Base-by-base conservation (phyloP, 2,888 invertebrate genomes). In the Notocelia uddmanniana region DNA sequence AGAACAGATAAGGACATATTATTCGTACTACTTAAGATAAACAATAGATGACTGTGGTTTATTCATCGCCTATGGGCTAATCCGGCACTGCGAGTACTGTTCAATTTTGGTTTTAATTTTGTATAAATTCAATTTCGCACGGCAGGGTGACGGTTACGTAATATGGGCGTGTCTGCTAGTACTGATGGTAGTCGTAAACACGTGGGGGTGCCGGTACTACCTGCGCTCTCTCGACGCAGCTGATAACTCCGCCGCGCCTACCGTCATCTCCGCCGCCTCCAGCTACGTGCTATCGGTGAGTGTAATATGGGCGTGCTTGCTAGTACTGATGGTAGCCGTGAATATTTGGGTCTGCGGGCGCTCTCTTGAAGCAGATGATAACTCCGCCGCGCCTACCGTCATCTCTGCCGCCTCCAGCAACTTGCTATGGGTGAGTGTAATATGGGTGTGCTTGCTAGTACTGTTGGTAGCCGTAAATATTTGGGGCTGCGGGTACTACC, bases 291-390 rank as follows among this genome's bases (percentile, higher is more conserved):
- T 91, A 80, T 89, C 89, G 89, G 80, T 77, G n/a, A 94, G 77
- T 21, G 19, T 19, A 10, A 78, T 90, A 80, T 89, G 89, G 89
- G 79, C 77, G 15, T 68, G 76, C 11, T 74, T 91, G 11, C 77
- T 92, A 10, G 82, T 87, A n/a, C 75, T 92, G 5, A 96, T 96
- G 96, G 81, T 96, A 55, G 74, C 92, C 15, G 93, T 89, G n/a
- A 96, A 96, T 79, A 95, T 95, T 0, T 93, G 94, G 80, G 95
- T 95, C 34, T 95, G 95, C 86, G 92, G 95, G 11, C 95, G 95
- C 76, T 95, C 96, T 0, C 86, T 96, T 1, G 95, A 96, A 76
- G 90, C 91, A 0, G 92, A 94, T 0, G 85, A 90, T 52, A 95
- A 96, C 75, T 95, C 96, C 0, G 92, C 96, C 18, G 92, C 94